These are phyloP conservation scores for Spilarctia lutea DNA, from an alignment of 2,888 invertebrate genomes.

Conservation along the genomic window DNA sequence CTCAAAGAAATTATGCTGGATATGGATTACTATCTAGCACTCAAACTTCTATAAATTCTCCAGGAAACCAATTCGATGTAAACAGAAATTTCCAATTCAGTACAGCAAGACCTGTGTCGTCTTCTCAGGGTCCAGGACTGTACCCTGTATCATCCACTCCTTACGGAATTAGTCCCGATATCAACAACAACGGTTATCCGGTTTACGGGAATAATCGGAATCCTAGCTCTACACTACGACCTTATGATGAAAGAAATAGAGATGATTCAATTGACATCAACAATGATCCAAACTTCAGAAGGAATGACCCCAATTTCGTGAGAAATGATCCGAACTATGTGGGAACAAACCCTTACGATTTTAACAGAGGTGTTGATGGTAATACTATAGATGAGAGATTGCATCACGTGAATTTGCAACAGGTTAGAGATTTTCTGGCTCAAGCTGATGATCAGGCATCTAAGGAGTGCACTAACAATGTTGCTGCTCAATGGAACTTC, in stretches of 20 bases:
- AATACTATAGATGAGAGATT: constrained; percentile 77
- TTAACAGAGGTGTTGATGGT: constrained; percentile 71
- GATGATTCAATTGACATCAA: constrained; percentile 81
- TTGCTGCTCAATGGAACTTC: constrained; percentile 96
- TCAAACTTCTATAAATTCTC: constrained; percentile 72
- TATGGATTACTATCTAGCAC: constrained; percentile 76
- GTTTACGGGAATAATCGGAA: constrained; percentile 69
- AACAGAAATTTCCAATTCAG: constrained; percentile 74
- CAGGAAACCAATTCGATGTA: constrained; percentile 76
- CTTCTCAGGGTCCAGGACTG: constrained; percentile 63
- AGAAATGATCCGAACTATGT: constrained; percentile 79
- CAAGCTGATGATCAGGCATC: constrained; percentile 92
- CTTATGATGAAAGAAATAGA: constrained; percentile 71
- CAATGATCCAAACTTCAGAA: constrained; percentile 79
- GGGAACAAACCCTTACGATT: constrained; percentile 78
- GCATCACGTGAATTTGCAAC: constrained; percentile 77
- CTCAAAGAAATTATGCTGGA: constrained; percentile 71
- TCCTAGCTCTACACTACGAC: constrained; percentile 62
- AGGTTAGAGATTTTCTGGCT: constrained; percentile 87
- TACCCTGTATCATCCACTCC: constrained; percentile 77
- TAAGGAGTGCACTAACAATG: constrained; percentile 93
- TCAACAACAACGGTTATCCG: constrained; percentile 81
- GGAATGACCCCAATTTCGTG: constrained; percentile 84
- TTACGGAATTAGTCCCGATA: constrained; percentile 77
- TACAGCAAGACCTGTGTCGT: constrained; percentile 64